Conservation (phyloP, 2,113 vertebrate species). For the Fukomys damarensis region DNA sequence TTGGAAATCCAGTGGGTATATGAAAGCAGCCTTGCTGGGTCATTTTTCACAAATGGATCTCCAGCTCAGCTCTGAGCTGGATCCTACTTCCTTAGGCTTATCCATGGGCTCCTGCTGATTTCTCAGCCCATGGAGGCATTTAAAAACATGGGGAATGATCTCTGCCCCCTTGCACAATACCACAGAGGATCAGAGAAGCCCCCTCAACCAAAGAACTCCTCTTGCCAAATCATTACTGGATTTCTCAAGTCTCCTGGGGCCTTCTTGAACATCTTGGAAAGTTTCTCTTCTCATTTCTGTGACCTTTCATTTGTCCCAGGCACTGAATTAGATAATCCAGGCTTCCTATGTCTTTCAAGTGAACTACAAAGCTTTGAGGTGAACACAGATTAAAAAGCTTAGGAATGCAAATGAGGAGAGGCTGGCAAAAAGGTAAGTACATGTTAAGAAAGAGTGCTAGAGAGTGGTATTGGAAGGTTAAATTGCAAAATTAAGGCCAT, state of each 20-base stretch:
- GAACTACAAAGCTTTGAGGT: slow-evolving; percentile 67
- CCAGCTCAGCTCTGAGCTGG: background rate
- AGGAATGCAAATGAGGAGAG: slow-evolving; percentile 68
- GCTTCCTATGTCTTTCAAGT: slow-evolving; percentile 70
- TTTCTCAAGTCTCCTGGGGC: background rate
- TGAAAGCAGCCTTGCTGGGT: background rate
- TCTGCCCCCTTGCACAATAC: no score
- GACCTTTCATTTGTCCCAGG: slow-evolving; percentile 67
- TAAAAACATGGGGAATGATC: background rate
- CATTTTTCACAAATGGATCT: background rate
- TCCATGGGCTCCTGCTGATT: background rate
- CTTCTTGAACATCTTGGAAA: slow-evolving; percentile 45
- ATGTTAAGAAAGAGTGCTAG: background rate
- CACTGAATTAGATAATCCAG: slow-evolving; percentile 34
- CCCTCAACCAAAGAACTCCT: background rate
- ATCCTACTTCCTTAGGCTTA: background rate
- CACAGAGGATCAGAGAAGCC: background rate
- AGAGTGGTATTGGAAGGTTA: background rate
- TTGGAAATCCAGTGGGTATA: background rate
- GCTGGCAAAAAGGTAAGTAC: slow-evolving; percentile 11
- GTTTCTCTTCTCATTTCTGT: slow-evolving; percentile 13
- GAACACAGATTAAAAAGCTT: slow-evolving; percentile 71
- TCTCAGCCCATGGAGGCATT: background rate
- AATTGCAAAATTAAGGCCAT: background rate
- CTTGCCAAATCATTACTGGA: slow-evolving; percentile 6